These are phyloP conservation scores for Gambusia affinis DNA, from an alignment of 2,113 vertebrate species.

Conservation along the genomic window DNA sequence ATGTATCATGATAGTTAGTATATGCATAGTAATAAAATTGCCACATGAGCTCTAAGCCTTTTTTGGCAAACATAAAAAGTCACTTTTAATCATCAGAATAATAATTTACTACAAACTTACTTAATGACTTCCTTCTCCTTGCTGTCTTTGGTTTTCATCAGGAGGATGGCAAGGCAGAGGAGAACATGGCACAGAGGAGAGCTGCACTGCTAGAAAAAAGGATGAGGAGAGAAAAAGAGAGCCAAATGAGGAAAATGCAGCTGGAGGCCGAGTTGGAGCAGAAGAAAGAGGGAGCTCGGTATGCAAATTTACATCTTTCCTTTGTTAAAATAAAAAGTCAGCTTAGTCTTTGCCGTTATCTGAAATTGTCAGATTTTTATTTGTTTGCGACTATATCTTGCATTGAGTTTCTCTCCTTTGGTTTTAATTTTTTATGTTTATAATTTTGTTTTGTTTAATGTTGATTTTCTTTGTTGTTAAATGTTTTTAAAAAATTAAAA, in stretches of 20 bases:
- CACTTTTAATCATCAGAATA: neutral
- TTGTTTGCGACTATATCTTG: too few species aligned
- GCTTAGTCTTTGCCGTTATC: neutral
- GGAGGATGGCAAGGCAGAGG: slow-evolving; percentile 93
- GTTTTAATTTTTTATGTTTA: neutral
- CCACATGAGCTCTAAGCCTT: neutral
- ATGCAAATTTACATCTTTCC: slow-evolving; percentile 3
- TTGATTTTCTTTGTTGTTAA: neutral
- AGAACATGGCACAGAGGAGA: slow-evolving; percentile 94
- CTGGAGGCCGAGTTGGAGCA: slow-evolving; percentile 91
- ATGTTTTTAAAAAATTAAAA: neutral
- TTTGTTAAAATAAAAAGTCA: neutral
- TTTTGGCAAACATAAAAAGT: neutral
- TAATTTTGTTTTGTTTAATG: neutral
- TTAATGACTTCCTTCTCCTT: neutral
- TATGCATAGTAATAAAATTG: too few species aligned
- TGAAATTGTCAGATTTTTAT: too few species aligned
- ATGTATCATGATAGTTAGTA: too few species aligned
- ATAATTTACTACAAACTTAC: neutral
- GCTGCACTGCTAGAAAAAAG: slow-evolving; percentile 95
- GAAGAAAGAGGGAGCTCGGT: slow-evolving; percentile 96
- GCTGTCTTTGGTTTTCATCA: slow-evolving; percentile 55
- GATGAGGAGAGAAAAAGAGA: slow-evolving; percentile 91
- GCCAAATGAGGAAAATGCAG: slow-evolving; percentile 90
- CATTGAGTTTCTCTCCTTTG: neutral